Base-by-base conservation (phyloP, 64 coral and sea anemone genomes). In the Catalaphyllia jardinei region DNA sequence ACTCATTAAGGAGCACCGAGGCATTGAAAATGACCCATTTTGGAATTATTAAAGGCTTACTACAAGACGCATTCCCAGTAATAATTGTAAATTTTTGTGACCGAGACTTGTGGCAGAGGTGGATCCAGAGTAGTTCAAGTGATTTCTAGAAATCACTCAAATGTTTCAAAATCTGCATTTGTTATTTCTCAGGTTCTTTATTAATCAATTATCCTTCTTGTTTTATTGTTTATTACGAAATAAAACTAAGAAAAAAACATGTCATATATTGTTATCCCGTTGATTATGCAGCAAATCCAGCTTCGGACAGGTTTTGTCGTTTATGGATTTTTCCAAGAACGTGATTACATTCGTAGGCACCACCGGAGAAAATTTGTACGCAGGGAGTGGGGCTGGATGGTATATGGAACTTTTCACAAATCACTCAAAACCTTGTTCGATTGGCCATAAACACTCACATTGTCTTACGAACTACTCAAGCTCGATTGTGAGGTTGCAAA, bases 171-270 rank as follows among this genome's bases (percentile, higher is more conserved):
- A n/a, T n/a, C n/a, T n/a, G n/a, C n/a, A n/a, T n/a, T n/a, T n/a
- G n/a, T n/a, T n/a, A n/a, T 64, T 64, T 64, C 62, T 64, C 62
- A 64, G 62, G 62, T 64, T 64, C 62, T 64, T 64, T 64, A 64
- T 64, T 35, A 64, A 64, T 64, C 62, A 64, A 64, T 64, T 64
- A 64, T 18, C 16, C 16, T 64, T 64, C 16, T 64, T 64, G 17
- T 64, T 64, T n/a, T 64, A 64, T 24, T 54, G 52, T 54, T 54
- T 54, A 54, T 4, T 64, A 20, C 20, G 16, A 64, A 64, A 64
- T 64, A 24, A 64, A 64, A 64, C 22, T 18, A 64, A 64, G 62
- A 64, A 64, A 24, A 64, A 24, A 64, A 17, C 22, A 3, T 35
- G 62, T 4, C 62, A 13, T 54, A 54, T 54, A 0, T 54, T 13